Base-by-base conservation (phyloP, 2,797 vertebrate genomes). In the Odontamblyopus rebecca region DNA sequence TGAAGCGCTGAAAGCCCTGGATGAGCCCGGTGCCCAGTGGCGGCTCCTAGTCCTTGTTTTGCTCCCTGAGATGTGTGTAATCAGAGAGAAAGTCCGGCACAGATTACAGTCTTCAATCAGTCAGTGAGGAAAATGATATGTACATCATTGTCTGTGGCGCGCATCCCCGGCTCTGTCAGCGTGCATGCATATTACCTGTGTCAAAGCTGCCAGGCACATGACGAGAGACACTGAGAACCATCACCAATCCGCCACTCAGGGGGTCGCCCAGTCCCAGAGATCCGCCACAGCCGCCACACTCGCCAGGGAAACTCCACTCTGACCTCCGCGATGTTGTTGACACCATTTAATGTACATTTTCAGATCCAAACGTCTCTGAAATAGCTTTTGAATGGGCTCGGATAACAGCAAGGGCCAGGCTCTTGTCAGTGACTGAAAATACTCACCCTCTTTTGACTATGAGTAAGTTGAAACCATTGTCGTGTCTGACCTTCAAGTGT, bases 21-120 rank as follows among this genome's bases (percentile, higher is more conserved):
- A 93, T 93, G 91, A 94, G 89, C 90, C 92, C 86, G 85, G 90
- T 91, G 89, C 86, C 90, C 86, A 91, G 89, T 72, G 90, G 91
- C 82, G 86, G 90, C 91, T 90, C 87, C 77, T 89, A 93, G 86
- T 91, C 91, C 89, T 92, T 95, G 90, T 94, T 94, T 93, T 94
- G 90, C 87, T 92, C 90, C 85, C 89, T 88, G 82, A 93, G 94
- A 93, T 85, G 90, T 88, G 92, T 91, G 89, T 92, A 95, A 92
- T 93, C 94, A 93, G 90, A 92, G 82, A 93, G 92, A 95, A 94
- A 93, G 91, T 94, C 90, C 91, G 91, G 87, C 78, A 89, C 93
- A 94, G 92, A 94, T 93, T 94, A 91, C 93, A 94, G 94, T 94
- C 93, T 95, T 95, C 93, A 94, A 94, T 95, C 94, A 94, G 93